Conservation (phyloP, 2,797 vertebrate genomes). For the Eulemur mongoz region DNA sequence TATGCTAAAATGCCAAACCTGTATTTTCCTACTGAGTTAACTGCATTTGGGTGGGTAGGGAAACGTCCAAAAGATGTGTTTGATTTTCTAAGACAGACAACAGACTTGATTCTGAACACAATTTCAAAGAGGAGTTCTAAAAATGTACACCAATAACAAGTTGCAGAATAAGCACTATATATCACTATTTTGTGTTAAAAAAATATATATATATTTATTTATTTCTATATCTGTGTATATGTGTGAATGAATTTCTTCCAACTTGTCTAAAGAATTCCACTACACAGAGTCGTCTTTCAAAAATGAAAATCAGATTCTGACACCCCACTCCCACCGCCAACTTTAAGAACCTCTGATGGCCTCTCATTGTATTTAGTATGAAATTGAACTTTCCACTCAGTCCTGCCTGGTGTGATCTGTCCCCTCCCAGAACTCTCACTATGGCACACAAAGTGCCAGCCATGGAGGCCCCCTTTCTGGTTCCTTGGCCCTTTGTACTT, state of each 20-base stretch:
- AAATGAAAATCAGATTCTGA: constrained; percentile 18
- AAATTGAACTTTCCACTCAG: not conserved
- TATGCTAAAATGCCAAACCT: constrained; percentile 31
- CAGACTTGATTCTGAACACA: not conserved
- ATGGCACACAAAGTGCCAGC: not conserved
- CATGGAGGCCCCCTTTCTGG: rapidly evolving
- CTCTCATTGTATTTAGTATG: not conserved
- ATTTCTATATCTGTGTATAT: not conserved
- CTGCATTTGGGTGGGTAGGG: not conserved
- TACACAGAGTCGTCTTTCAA: not conserved
- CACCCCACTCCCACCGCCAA: no score
- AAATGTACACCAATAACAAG: not conserved
- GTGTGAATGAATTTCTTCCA: not conserved
- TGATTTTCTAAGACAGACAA: constrained; percentile 8
- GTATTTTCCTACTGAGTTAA: constrained; percentile 21
- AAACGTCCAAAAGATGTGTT: constrained; percentile 37
- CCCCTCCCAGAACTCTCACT: not conserved
- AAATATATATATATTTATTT: not conserved
- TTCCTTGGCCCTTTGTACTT: not conserved
- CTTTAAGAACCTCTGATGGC: not conserved
- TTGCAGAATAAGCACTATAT: not conserved
- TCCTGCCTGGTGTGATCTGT: not conserved
- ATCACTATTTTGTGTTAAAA: not conserved
- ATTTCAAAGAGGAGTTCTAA: constrained; percentile 21
- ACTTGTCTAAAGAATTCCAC: not conserved